Evolutionary conservation across 2,888 invertebrate species (phyloP).

Genomic region (Drosophila phalerata): DNA sequence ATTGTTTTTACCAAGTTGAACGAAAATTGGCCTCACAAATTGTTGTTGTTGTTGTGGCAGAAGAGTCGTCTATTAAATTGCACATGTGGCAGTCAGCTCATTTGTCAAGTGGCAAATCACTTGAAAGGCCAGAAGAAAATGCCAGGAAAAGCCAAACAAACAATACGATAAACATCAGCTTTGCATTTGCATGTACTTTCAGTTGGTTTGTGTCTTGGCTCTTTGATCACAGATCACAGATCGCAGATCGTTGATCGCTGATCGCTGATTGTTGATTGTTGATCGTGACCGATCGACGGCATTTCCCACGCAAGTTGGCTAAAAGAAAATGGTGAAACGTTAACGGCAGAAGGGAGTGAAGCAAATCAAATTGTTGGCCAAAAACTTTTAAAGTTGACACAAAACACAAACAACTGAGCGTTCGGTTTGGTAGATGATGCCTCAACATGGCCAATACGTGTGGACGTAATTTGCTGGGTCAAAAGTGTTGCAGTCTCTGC

Average conservation of each 20-base stretch:
- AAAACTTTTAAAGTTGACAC: conserved; percentile 15
- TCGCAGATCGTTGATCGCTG: conserved; percentile 16
- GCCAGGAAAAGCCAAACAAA: conserved; percentile 40
- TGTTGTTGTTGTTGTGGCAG: conserved; percentile 41
- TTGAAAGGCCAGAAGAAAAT: conserved; percentile 59
- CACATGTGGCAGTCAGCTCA: conserved; percentile 78
- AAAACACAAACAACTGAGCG: conserved; percentile 6
- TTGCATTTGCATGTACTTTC: conserved; percentile 65
- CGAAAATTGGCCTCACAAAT: conserved; percentile 71
- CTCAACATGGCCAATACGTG: conserved; percentile 27
- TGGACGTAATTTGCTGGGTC: conserved; percentile 21
- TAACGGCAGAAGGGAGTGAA: neutral
- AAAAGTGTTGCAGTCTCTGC: conserved; percentile 19
- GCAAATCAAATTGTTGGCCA: conserved; percentile 28
- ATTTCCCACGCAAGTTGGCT: conserved; percentile 72
- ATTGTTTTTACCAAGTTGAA: conserved; percentile 37
- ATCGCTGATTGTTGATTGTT: conserved; percentile 33
- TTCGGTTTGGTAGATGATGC: conserved; percentile 32
- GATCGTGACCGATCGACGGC: conserved; percentile 77
- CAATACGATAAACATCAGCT: conserved; percentile 61
- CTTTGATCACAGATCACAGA: conserved; percentile 22
- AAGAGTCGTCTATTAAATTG: conserved; percentile 62
- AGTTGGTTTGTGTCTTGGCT: conserved; percentile 44
- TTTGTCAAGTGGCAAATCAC: conserved; percentile 79
- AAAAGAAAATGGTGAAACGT: conserved; percentile 33